These are phyloP conservation scores for Pseudopleuronectes americanus DNA, from an alignment of 2,797 vertebrate genomes.

Conservation along the genomic window DNA sequence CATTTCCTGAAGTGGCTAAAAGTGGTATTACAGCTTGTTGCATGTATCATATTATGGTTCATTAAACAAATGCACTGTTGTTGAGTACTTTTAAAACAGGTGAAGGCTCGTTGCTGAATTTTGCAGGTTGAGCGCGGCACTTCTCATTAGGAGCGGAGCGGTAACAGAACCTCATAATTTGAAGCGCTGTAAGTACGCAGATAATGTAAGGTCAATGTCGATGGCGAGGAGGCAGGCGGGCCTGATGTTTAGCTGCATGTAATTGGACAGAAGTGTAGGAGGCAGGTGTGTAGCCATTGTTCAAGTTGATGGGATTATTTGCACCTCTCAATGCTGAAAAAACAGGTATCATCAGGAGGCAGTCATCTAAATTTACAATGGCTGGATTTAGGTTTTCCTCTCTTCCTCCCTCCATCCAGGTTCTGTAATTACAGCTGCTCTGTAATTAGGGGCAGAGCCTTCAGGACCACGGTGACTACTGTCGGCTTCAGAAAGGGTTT, in stretches of 20 bases:
- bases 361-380: conserved; percentile 81
- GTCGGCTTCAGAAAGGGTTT: conserved; percentile 77
- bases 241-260: conserved; percentile 76
- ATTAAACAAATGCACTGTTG: background rate
- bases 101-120: conserved; percentile 11
- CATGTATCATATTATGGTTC: background rate
- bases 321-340: conserved; percentile 81
- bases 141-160: conserved; percentile 32
- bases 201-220: conserved; percentile 59
- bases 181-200: conserved; percentile 36
- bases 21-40: background rate
- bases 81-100: conserved; percentile 11
- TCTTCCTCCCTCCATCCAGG: conserved; percentile 69
- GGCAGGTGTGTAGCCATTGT: conserved; percentile 86
- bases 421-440: conserved; percentile 86
- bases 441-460: conserved; percentile 86
- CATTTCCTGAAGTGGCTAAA: background rate
- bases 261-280: conserved; percentile 77
- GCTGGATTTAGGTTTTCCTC: conserved; percentile 78
- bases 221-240: conserved; percentile 29
- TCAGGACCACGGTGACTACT: conserved; percentile 82
- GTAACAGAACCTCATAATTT: conserved; percentile 61
- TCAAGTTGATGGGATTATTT: conserved; percentile 88
- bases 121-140: conserved; percentile 3
- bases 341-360: conserved; percentile 84